These are phyloP conservation scores for Ophion costatus DNA, from an alignment of 2,888 invertebrate species.

Conservation along the genomic window DNA sequence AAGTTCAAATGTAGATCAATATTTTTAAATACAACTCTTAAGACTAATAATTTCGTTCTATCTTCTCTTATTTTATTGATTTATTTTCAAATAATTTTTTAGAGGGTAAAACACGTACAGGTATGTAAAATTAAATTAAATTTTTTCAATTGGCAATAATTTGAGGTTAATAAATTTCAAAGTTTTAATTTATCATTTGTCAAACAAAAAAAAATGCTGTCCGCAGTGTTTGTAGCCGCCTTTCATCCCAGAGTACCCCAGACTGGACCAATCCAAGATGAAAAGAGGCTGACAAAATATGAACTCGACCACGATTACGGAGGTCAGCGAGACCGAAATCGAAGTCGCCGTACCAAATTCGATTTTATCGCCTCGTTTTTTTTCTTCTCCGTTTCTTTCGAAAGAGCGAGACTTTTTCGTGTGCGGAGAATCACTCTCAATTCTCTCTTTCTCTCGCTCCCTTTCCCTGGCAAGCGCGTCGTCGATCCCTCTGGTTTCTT, in stretches of 20 bases:
- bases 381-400: constrained; percentile 1
- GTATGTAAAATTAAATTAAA: too few species aligned
- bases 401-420: not conserved
- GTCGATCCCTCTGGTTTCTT: constrained; percentile 4
- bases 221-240: too few species aligned
- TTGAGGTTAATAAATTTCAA: too few species aligned
- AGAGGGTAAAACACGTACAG: too few species aligned
- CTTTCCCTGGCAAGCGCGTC: not conserved
- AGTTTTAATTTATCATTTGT: too few species aligned
- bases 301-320: not conserved
- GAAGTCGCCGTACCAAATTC: constrained; percentile 60
- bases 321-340: constrained; percentile 50
- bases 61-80: too few species aligned
- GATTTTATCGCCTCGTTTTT: constrained; percentile 54
- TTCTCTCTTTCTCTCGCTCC: constrained; percentile 9
- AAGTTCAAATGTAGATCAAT: too few species aligned
- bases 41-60: too few species aligned
- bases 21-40: too few species aligned
- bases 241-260: not conserved
- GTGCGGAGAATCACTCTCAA: constrained; percentile 11
- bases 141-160: too few species aligned
- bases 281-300: not conserved
- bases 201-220: too few species aligned
- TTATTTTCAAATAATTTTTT: too few species aligned
- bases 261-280: constrained; percentile 1